A percentile compares a stretch with the other conserved stretches of the same genome.
These are phyloP conservation scores for Enoplosus armatus DNA, from an alignment of 2,797 vertebrate genomes.

Conservation along the genomic window DNA sequence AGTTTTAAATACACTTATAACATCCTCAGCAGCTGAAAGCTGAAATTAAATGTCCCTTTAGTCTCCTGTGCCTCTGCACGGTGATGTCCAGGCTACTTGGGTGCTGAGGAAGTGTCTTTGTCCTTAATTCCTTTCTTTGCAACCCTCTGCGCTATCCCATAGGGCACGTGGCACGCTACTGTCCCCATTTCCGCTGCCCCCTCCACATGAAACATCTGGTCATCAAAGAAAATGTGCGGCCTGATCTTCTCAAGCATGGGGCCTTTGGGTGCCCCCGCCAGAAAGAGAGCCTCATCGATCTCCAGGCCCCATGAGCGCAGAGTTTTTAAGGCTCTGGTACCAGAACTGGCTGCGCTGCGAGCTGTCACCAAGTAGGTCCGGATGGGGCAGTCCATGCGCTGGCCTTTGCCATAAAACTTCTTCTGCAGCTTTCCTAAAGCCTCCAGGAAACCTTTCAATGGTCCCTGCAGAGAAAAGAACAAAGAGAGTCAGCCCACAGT, in stretches of 20 bases:
- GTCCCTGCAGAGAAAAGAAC: slow-evolving; percentile 77
- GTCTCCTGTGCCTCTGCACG: not conserved
- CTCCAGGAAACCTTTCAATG: slow-evolving; percentile 77
- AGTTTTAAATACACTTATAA: not conserved
- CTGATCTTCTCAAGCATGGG: slow-evolving; percentile 94
- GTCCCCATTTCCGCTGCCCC: slow-evolving; percentile 93
- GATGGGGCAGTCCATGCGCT: slow-evolving; percentile 89
- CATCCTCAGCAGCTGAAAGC: slow-evolving; percentile 10
- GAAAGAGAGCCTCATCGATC: slow-evolving; percentile 94
- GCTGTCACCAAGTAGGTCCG: slow-evolving; percentile 96
- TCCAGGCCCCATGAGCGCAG: slow-evolving; percentile 96
- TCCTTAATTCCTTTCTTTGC: slow-evolving; percentile 58
- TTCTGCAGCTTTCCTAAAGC: slow-evolving; percentile 77
- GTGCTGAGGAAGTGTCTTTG: slow-evolving; percentile 34
- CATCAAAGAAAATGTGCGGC: slow-evolving; percentile 96
- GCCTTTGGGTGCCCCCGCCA: slow-evolving; percentile 95
- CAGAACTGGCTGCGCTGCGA: slow-evolving; percentile 93
- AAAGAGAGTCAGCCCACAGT: not conserved
- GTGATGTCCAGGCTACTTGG: slow-evolving; percentile 43
- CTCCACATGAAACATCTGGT: slow-evolving; percentile 96
- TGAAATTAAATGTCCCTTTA: not conserved
- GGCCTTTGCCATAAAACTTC: slow-evolving; percentile 76
- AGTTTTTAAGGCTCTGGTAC: slow-evolving; percentile 93
- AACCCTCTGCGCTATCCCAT: slow-evolving; percentile 86
- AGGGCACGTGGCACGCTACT: slow-evolving; percentile 91